These are phyloP conservation scores for Balanococcus diminutus DNA, from an alignment of 2,888 invertebrate genomes.

Conservation along the genomic window DNA sequence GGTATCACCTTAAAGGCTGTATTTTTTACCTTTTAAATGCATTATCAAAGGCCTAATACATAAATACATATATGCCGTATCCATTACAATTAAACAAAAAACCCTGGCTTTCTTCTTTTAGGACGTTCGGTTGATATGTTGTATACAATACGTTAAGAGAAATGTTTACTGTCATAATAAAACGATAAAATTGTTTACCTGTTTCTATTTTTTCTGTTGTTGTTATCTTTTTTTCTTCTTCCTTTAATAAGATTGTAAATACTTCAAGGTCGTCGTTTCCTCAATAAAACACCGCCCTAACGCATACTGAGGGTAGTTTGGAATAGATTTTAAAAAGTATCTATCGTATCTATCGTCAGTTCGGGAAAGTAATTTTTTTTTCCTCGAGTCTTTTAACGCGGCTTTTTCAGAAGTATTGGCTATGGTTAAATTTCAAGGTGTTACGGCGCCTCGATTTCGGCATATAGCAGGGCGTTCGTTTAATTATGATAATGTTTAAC, in stretches of 20 bases:
- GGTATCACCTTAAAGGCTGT: background rate
- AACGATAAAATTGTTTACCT: slow-evolving; percentile 51
- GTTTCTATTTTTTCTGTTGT: background rate
- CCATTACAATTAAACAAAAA: background rate
- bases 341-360: background rate
- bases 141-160: slow-evolving; percentile 15
- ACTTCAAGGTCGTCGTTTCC: slow-evolving; percentile 51
- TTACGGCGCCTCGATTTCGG: slow-evolving; percentile 3
- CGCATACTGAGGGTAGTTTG: background rate
- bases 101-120: background rate
- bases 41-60: background rate
- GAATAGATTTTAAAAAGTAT: background rate
- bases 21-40: background rate
- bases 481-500: slow-evolving; percentile 26
- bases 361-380: background rate
- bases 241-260: slow-evolving; percentile 38
- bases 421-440: background rate
- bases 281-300: slow-evolving; percentile 46
- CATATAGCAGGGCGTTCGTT: background rate
- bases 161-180: slow-evolving; percentile 39
- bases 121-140: background rate
- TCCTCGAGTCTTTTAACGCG: background rate
- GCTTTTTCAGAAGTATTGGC: background rate
- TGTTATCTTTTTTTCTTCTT: background rate
- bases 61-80: background rate